Evolutionary conservation across 2,113 vertebrate species (phyloP).

Genomic region (Vidua chalybeata): DNA sequence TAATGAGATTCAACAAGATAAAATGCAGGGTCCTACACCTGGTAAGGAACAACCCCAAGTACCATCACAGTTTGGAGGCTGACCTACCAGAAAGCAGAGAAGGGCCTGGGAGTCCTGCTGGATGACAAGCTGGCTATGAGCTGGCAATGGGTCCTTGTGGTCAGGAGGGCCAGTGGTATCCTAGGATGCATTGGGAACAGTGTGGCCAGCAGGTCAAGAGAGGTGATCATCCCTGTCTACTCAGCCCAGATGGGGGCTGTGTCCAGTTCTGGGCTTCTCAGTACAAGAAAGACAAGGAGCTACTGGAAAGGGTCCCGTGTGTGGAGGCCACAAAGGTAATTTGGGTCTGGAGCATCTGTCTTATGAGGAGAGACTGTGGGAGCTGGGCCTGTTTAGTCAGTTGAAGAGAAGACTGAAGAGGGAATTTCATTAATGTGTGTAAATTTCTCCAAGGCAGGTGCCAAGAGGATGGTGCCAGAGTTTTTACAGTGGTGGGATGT

Average conservation of each 20-base stretch:
- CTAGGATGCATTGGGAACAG: background rate
- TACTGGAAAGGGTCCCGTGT: background rate
- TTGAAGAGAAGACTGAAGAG: background rate
- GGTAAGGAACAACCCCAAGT: background rate
- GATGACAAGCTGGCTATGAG: background rate
- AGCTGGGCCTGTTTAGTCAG: background rate
- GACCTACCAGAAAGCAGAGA: background rate
- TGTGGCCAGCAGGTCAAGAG: background rate
- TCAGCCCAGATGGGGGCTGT: background rate
- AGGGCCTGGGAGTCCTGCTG: background rate
- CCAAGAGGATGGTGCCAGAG: background rate
- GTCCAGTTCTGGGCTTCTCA: background rate
- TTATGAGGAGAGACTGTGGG: background rate
- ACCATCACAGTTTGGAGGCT: background rate
- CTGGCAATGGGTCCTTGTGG: background rate
- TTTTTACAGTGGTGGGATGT: background rate
- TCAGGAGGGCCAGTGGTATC: background rate
- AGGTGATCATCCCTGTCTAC: background rate
- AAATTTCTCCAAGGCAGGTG: background rate
- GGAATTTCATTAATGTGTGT: background rate
- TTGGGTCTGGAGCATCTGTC: background rate
- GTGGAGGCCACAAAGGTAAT: background rate
- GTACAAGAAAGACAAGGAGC: background rate
- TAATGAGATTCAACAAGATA: background rate
- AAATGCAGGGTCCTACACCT: background rate